Evolutionary conservation across 2,113 vertebrate species (phyloP).

Genomic region (Hepsetus odoe): DNA sequence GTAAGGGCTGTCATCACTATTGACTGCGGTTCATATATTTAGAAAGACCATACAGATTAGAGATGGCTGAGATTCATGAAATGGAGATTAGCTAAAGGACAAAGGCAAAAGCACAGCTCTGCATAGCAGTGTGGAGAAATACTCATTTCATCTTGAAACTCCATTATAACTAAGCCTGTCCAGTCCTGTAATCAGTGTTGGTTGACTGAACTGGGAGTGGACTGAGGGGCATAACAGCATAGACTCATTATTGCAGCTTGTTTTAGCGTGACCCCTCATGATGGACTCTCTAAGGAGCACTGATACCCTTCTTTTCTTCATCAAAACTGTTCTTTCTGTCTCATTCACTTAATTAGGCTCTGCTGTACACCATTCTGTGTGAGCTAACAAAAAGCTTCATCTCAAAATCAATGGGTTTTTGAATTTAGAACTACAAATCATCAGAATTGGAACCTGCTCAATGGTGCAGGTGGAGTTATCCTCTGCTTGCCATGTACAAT

Average conservation of each 20-base stretch:
- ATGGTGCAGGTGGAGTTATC: neutral
- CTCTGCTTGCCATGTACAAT: neutral
- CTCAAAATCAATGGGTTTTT: neutral
- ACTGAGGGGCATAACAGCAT: slow-evolving; percentile 6
- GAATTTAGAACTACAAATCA: slow-evolving; percentile 4
- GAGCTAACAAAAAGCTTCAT: neutral
- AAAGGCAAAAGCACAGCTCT: slow-evolving; percentile 9
- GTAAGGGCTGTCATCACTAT: slow-evolving; percentile 62
- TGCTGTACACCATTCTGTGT: neutral
- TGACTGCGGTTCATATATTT: slow-evolving; percentile 52
- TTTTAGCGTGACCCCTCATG: neutral
- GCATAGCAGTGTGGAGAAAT: neutral
- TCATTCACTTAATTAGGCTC: neutral
- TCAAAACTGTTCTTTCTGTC: neutral
- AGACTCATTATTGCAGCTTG: slow-evolving; percentile 6
- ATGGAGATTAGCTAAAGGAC: slow-evolving; percentile 19
- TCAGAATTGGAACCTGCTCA: neutral
- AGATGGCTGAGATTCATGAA: slow-evolving; percentile 20
- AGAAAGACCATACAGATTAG: slow-evolving; percentile 24
- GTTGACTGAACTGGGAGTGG: neutral
- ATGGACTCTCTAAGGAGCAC: neutral
- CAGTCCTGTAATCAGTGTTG: neutral
- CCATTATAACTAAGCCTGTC: neutral
- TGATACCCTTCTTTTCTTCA: neutral
- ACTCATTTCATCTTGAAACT: neutral